Percentiles rank a stretch among this genome's conserved stretches.
phyloP scores from a whole-genome alignment of 2,888 invertebrate species.

The Leptinotarsa peninsularis region DNA sequence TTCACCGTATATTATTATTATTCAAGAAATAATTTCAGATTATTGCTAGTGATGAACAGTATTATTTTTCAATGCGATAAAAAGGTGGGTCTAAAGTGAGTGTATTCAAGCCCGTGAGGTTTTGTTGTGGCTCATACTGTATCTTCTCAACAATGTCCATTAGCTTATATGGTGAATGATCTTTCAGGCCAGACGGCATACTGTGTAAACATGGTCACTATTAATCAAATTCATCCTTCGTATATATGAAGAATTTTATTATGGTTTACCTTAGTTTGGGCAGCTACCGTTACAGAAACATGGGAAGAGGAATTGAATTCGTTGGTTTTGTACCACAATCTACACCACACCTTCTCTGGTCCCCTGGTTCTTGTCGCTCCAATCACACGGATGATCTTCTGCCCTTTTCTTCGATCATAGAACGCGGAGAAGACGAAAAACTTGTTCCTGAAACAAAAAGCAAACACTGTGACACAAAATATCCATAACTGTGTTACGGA shows the following conservation, averaged over 20 bases:
- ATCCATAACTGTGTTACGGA: not conserved
- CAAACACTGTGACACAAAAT: not conserved
- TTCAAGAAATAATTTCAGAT: no score
- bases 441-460: constrained; percentile 75
- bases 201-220: not conserved
- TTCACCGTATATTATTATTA: no score
- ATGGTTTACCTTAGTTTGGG: constrained; percentile 76
- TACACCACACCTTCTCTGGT: constrained; percentile 84
- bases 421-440: constrained; percentile 94
- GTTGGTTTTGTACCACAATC: constrained; percentile 76
- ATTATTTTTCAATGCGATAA: no score
- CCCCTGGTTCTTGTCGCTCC: constrained; percentile 90
- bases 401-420: constrained; percentile 80
- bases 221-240: not conserved
- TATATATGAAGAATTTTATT: no score
- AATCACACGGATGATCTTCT: constrained; percentile 80
- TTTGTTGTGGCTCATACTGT: no score
- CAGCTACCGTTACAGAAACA: constrained; percentile 75
- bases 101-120: no score
- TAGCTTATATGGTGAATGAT: no score
- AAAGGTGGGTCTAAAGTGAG: no score
- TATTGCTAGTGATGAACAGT: no score
- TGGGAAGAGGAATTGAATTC: constrained; percentile 56
- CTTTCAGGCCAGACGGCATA: no score
- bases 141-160: no score